These are phyloP conservation scores for Scalopus aquaticus DNA, from an alignment of 2,113 vertebrate genomes.

Conservation along the genomic window DNA sequence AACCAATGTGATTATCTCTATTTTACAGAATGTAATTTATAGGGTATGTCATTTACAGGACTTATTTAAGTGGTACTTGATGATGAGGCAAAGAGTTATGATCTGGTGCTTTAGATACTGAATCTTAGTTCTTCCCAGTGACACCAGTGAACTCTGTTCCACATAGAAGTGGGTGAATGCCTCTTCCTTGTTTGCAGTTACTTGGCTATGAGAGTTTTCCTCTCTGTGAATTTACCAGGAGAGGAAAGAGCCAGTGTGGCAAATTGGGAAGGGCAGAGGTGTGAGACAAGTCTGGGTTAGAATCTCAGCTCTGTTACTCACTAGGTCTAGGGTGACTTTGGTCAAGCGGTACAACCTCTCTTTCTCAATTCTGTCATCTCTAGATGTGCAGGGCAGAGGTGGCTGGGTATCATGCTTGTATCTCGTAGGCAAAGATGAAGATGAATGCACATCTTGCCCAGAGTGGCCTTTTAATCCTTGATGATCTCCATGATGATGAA, in stretches of 20 bases:
- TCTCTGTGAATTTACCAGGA: background rate
- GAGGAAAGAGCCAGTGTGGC: background rate
- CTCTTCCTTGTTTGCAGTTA: background rate
- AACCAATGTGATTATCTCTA: background rate
- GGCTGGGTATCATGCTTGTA: background rate
- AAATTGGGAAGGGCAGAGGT: background rate
- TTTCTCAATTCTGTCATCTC: background rate
- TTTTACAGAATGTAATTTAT: background rate
- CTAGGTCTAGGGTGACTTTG: background rate
- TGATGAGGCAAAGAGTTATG: too few relatives aligned
- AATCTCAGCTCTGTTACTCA: background rate
- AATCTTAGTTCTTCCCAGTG: background rate
- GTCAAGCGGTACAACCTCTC: background rate
- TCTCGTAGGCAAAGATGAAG: background rate
- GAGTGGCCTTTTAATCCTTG: background rate
- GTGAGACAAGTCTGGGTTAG: background rate
- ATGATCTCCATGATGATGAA: background rate
- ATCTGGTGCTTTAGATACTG: background rate
- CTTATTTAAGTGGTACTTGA: background rate
- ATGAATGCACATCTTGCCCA: background rate
- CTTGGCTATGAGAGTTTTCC: background rate
- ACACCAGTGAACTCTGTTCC: background rate
- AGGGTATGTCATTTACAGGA: background rate
- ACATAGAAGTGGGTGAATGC: background rate
- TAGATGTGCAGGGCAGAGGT: too few relatives aligned